Evolutionary conservation across 2,888 invertebrate genomes (phyloP), one percentile per base, ranked within the genome.

Genomic region (Neria commutata): DNA sequence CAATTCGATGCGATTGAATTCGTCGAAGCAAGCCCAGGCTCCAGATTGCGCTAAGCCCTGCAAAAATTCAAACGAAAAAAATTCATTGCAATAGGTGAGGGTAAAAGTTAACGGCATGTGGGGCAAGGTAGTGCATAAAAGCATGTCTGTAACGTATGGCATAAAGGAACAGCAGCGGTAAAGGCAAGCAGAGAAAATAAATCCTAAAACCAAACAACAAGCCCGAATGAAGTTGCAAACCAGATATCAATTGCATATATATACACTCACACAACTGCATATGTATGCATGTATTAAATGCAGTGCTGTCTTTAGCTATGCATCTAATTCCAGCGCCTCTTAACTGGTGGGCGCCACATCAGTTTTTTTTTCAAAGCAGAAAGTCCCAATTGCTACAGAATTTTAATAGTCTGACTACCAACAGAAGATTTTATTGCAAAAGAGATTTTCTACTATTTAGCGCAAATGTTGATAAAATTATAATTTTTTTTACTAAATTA

Each of bases 1-100:
- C 74, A 95, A 83, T 77, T 95, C 94, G 68, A 95, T 95, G 65
- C 95, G 87, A 83, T 96, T 95, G 85, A 97, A 95, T 83, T 96
- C 95, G 80, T 95, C 95, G 84, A 95, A 95, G 80, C 95, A 95
- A 8, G 94, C 91, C 95, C 95, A 95, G 0, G 95, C 92, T 17
- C 96, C 96, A 11, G 94, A 90, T 76, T 93, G 93, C 0, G 92
- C 93, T 63, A 96, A 82, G 51, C 96, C 96, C 88, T 91, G 75
- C 14, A 65, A 63, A 23, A 10, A 40, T 37, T 45, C 46, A 25
- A 34, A 50, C 37, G 54, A 33, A n/a, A 56, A 49, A 45, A 19
- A 48, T 52, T n/a, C n/a, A n/a, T 24, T 46, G 49, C 24, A 29
- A 33, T 17, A 50, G 17, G 24, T 23, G 24, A 24, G 33, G 40